A percentile compares a stretch with the other conserved stretches of the same genome.
phyloP scores from a whole-genome alignment of 1,140 invertebrate genomes.

The Nebria ingens region DNA sequence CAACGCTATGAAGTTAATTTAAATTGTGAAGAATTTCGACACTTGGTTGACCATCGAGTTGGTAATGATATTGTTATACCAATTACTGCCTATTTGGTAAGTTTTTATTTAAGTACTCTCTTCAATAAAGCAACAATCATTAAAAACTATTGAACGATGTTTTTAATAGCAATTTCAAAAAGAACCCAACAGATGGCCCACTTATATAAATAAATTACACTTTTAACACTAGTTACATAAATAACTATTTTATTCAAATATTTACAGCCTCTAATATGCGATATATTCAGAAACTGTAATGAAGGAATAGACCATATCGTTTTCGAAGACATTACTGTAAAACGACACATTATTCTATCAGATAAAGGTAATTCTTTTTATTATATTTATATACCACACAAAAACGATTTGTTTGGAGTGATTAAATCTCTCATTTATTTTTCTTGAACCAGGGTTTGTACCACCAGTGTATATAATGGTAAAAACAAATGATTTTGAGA shows the following conservation, averaged over 20 bases:
- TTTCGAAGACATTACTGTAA: not conserved
- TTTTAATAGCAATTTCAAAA: too few relatives aligned
- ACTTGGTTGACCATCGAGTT: slow-evolving; percentile 28
- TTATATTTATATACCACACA: too few relatives aligned
- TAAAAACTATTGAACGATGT: too few relatives aligned
- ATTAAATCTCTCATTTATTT: too few relatives aligned
- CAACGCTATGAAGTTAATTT: slow-evolving; percentile 33
- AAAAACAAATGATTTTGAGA: slow-evolving; percentile 76
- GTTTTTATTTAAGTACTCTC: not conserved
- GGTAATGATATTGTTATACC: slow-evolving; percentile 28
- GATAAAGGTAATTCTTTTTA: not conserved
- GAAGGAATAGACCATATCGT: not conserved
- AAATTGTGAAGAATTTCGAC: slow-evolving; percentile 32
- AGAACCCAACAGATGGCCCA: too few relatives aligned
- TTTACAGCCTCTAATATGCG: not conserved
- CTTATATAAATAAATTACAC: too few relatives aligned
- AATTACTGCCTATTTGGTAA: slow-evolving; percentile 26
- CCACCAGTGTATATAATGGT: slow-evolving; percentile 55
- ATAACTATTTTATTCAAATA: not conserved
- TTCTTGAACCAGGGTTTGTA: not conserved
- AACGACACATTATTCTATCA: not conserved
- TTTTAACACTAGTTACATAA: too few relatives aligned
- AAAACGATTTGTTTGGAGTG: too few relatives aligned
- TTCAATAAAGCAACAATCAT: too few relatives aligned
- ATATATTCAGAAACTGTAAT: not conserved